Conservation (phyloP, 2,888 invertebrate species). For the Gerris lacustris region DNA sequence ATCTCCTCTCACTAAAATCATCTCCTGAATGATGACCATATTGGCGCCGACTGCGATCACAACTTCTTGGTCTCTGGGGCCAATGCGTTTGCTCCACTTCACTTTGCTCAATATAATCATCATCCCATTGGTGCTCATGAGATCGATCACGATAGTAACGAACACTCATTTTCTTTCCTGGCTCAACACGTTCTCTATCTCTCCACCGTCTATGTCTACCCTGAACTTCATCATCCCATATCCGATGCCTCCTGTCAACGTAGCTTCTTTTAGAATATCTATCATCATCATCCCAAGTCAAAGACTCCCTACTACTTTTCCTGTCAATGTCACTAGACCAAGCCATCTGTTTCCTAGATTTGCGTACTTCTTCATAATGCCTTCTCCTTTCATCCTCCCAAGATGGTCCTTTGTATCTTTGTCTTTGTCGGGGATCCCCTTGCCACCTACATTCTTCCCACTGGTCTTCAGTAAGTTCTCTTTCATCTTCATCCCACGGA, state of each 20-base stretch:
- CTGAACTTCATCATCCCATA: conserved; percentile 28
- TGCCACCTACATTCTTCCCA: conserved; percentile 30
- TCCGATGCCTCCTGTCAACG: conserved; percentile 24
- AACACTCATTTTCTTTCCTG: conserved; percentile 25
- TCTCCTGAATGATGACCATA: conserved; percentile 24
- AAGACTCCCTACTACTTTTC: conserved; percentile 27
- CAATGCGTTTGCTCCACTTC: conserved; percentile 27
- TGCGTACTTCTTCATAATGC: conserved; percentile 27
- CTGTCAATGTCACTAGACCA: conserved; percentile 25
- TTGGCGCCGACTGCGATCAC: conserved; percentile 23
- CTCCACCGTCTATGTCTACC: conserved; percentile 24
- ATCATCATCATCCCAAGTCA: conserved; percentile 30
- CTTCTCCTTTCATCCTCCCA: conserved; percentile 40
- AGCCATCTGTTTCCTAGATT: conserved; percentile 28
- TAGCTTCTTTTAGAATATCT: conserved; percentile 28
- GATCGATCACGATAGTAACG: conserved; percentile 27
- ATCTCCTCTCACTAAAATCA: conserved; percentile 26
- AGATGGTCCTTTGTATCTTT: conserved; percentile 38
- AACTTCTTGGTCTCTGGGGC: conserved; percentile 25
- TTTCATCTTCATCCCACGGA: conserved; percentile 63
- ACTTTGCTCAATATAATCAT: conserved; percentile 41
- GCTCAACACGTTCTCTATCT: conserved; percentile 27
- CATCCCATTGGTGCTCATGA: conserved; percentile 57
- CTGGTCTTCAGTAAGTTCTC: conserved; percentile 34
- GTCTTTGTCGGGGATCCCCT: conserved; percentile 40